Evolutionary conservation across 2,888 invertebrate genomes (phyloP).

Genomic region (Hartigia nigra): DNA sequence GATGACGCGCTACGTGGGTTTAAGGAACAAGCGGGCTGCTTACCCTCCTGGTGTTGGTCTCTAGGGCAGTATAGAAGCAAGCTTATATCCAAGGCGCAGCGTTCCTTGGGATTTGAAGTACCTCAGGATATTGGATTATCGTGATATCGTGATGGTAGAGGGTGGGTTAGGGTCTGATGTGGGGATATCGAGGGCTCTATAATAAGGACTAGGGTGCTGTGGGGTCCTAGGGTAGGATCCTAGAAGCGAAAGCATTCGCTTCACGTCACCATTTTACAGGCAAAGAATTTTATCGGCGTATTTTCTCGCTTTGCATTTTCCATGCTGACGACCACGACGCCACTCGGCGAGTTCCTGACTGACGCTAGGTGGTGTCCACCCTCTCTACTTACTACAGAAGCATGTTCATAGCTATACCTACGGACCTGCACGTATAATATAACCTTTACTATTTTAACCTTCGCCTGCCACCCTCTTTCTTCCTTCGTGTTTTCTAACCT

Average conservation of each 20-base stretch:
- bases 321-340: constrained; percentile 35
- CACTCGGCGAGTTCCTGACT: not conserved
- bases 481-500: constrained; percentile 31
- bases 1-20: not conserved
- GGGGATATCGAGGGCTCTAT: constrained; percentile 18
- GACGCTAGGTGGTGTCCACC: not conserved
- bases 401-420: not conserved
- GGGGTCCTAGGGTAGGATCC: not conserved
- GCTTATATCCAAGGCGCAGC: constrained; percentile 24
- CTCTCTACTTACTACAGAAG: not conserved
- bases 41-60: constrained; percentile 34
- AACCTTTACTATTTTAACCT: not conserved
- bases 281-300: constrained; percentile 62
- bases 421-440: not conserved
- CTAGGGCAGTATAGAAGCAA: not conserved
- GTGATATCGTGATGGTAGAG: constrained; percentile 36
- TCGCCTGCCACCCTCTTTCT: not conserved
- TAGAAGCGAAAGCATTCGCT: constrained; percentile 49
- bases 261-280: constrained; percentile 61
- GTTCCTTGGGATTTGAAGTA: constrained; percentile 34
- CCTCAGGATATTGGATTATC: constrained; percentile 57
- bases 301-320: constrained; percentile 57
- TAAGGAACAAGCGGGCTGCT: constrained; percentile 30
- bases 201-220: constrained; percentile 2
- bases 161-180: constrained; percentile 28